These are phyloP conservation scores for Listronotus oregonensis DNA, from an alignment of 1,140 invertebrate species.

Conservation along the genomic window DNA sequence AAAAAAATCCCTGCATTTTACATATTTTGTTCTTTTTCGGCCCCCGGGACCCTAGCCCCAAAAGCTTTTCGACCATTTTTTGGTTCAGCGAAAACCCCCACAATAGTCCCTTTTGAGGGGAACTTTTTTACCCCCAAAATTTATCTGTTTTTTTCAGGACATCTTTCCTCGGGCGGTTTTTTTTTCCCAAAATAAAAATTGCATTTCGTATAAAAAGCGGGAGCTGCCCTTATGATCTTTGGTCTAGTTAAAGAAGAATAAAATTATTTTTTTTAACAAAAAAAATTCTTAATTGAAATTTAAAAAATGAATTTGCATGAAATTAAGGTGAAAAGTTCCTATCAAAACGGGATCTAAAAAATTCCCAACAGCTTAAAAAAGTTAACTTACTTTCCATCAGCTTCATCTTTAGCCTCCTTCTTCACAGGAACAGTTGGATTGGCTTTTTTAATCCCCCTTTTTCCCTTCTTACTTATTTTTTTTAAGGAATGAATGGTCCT, in stretches of 20 bases:
- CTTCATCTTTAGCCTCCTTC: constrained; percentile 61
- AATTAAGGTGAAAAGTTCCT: no score
- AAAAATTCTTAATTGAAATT: no score
- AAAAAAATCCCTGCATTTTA: no score
- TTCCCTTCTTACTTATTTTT: constrained; percentile 69
- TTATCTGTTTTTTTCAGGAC: constrained; percentile 71
- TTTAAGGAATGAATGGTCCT: constrained; percentile 65
- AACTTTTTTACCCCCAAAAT: constrained; percentile 76
- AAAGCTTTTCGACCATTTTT: constrained; percentile 73
- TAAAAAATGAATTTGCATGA: no score
- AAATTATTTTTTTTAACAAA: no score
- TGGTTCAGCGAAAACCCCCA: constrained; percentile 77
- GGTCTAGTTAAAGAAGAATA: no score
- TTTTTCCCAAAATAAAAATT: constrained; percentile 78
- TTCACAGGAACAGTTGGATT: constrained; percentile 62
- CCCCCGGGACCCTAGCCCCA: constrained; percentile 67
- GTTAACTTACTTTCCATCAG: constrained; percentile 39
- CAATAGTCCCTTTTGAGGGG: constrained; percentile 67
- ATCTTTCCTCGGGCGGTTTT: constrained; percentile 61
- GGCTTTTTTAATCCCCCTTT: constrained; percentile 66
- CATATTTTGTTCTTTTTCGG: constrained; percentile 68
- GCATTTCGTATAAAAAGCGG: constrained; percentile 78
- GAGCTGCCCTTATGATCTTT: constrained; percentile 63
- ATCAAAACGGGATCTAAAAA: constrained; percentile 43
- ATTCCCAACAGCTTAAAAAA: no score